Base-by-base conservation (phyloP, 2,797 vertebrate species). In the Tangara arthus region DNA sequence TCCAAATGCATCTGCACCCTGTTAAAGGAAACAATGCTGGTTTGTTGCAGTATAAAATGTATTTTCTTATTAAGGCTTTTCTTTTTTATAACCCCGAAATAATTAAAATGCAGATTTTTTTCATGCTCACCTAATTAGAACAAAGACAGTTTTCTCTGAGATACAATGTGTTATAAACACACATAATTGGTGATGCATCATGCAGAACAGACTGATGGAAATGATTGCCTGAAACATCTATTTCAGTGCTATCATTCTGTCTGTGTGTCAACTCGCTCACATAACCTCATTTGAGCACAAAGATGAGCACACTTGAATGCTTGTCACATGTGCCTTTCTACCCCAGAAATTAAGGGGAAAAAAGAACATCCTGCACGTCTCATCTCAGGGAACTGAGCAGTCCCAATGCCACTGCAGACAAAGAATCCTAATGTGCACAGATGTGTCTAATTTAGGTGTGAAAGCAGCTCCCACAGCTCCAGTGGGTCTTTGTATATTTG, bases 91-190 rank as follows among this genome's bases (percentile, higher is more conserved):
- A 89, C 26, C 15, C 46, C 89, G 73, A 81, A 63, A 65, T 47
- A 78, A 91, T 94, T 82, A 94, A 80, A 91, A 88, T 83, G 60
- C 37, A 53, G 28, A 44, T 86, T 82, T 84, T 87, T 22, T 50
- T 53, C 72, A 27, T 49, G 49, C 30, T 79, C 5, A 49, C 41
- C 59, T 85, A 80, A 85, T 91, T 82, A 95, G 57, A 73, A 85
- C 63, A 69, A 92, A 88, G 72, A 78, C 4, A 21, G 32, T 66
- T 92, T 84, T 87, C 64, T 77, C 52, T 46, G 47, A 50, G 34
- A 70, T 35, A 73, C 35, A 73, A 66, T 28, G 44, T 91, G 49
- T 85, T 80, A 76, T 26, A 89, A 85, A 66, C 49, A 82, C 1
- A 0, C 42, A 11, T 65, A 82, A 84, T 11, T 87, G 70, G 47